phyloP scores from a whole-genome alignment of 2,888 invertebrate genomes.

The Eulithis prunata region DNA sequence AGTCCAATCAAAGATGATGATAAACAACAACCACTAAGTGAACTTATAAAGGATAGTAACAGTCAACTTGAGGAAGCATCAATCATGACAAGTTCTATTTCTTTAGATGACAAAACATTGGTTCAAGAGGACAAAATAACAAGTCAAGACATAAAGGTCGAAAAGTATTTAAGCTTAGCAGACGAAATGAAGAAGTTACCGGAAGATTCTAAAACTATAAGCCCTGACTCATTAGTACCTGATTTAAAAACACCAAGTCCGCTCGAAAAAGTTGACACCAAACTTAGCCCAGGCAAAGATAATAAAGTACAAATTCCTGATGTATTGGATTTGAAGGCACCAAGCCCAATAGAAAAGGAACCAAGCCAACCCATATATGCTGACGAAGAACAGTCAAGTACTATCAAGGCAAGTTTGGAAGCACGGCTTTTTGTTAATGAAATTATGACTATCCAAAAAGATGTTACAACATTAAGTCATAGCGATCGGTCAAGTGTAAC shows the following conservation, averaged over 20 bases:
- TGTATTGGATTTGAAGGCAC: constrained; percentile 18
- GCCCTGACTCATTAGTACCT: constrained; percentile 7
- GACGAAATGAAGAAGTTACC: constrained; percentile 19
- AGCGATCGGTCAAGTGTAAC: background rate
- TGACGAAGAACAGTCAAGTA: background rate
- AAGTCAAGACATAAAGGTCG: background rate
- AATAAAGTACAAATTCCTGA: background rate
- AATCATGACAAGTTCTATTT: constrained; percentile 2
- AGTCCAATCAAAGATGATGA: constrained; percentile 22
- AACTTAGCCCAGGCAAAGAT: background rate
- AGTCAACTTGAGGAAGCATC: background rate
- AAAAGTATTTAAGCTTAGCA: constrained; percentile 15
- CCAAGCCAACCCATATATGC: constrained; percentile 8
- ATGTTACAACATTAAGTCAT: background rate
- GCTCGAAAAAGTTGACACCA: background rate
- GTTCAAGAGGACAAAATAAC: background rate
- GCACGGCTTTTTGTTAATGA: background rate
- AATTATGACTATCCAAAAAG: background rate
- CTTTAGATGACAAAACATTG: background rate
- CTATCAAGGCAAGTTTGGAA: background rate
- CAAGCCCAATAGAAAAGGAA: constrained; percentile 14
- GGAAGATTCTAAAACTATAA: constrained; percentile 6
- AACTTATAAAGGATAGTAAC: background rate
- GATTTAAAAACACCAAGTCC: constrained; percentile 14
- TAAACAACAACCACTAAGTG: constrained; percentile 10